Conservation (phyloP, 2,888 invertebrate genomes). For the Euplexia lucipara region DNA sequence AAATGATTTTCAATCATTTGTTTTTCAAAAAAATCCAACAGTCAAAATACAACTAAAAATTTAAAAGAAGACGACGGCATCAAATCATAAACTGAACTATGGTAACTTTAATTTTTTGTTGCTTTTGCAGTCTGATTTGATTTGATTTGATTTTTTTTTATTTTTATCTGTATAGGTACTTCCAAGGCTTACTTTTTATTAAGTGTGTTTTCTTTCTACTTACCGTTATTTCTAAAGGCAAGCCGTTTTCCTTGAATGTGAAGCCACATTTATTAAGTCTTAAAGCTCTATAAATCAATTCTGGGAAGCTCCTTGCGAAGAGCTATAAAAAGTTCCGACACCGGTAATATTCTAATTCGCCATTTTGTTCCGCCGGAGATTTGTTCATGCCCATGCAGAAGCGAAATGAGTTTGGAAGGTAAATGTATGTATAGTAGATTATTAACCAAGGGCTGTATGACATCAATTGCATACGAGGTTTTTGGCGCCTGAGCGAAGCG, state of each 20-base stretch:
- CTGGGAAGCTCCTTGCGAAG: conserved; percentile 7
- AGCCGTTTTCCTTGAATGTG: conserved; percentile 9
- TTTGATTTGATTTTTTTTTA: no score
- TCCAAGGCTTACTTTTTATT: not conserved
- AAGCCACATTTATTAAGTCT: conserved; percentile 8
- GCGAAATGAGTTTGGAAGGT: not conserved
- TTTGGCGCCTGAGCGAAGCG: no score
- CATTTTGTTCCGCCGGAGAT: conserved; percentile 11
- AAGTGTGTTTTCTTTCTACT: not conserved
- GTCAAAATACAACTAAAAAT: no score
- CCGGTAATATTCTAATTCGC: conserved; percentile 23
- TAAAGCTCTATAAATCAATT: conserved; percentile 47
- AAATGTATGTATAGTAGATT: no score
- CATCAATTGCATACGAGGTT: no score
- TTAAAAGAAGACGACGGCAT: no score
- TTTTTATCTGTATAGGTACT: not conserved
- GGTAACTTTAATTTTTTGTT: no score
- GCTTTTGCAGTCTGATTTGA: no score
- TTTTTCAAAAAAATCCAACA: no score
- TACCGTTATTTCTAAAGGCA: not conserved
- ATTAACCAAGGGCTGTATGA: no score
- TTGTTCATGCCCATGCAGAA: conserved; percentile 12
- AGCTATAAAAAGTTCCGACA: conserved; percentile 36
- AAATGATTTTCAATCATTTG: no score
- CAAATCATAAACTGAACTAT: no score